phyloP scores from a whole-genome alignment of 2,113 vertebrate species.

The Neodon shergylaensis region DNA sequence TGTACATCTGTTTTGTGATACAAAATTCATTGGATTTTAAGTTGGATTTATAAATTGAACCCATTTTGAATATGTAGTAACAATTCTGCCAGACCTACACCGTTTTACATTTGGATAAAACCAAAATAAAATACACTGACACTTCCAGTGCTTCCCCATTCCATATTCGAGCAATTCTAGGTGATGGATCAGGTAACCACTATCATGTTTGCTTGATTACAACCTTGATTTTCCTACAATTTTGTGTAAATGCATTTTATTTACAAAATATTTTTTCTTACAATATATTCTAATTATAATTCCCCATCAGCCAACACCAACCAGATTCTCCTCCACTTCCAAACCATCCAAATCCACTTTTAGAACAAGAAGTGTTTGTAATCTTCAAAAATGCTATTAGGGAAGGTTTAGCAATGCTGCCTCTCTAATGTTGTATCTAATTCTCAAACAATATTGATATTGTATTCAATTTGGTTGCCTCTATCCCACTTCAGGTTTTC shows the following conservation, averaged over 20 bases:
- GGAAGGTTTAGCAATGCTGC: background rate
- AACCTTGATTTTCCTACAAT: background rate
- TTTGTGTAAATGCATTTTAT: background rate
- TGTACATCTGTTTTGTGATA: background rate
- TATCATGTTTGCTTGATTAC: background rate
- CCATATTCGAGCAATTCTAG: background rate
- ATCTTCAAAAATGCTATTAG: background rate
- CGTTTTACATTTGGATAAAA: background rate
- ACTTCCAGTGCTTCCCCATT: background rate
- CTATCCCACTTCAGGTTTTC: background rate
- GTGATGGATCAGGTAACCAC: background rate
- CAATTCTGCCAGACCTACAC: background rate
- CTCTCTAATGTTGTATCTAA: background rate
- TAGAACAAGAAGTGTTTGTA: background rate
- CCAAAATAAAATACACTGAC: background rate
- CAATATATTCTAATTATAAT: background rate
- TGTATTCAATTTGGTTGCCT: background rate
- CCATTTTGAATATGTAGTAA: background rate
- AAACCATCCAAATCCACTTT: background rate
- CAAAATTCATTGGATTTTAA: background rate
- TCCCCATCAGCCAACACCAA: background rate
- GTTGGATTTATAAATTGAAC: background rate
- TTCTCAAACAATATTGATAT: background rate
- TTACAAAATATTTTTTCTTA: background rate
- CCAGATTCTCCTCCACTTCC: no score